phyloP scores from a whole-genome alignment of 2,888 invertebrate genomes.

The Trachelus iudaicus region DNA sequence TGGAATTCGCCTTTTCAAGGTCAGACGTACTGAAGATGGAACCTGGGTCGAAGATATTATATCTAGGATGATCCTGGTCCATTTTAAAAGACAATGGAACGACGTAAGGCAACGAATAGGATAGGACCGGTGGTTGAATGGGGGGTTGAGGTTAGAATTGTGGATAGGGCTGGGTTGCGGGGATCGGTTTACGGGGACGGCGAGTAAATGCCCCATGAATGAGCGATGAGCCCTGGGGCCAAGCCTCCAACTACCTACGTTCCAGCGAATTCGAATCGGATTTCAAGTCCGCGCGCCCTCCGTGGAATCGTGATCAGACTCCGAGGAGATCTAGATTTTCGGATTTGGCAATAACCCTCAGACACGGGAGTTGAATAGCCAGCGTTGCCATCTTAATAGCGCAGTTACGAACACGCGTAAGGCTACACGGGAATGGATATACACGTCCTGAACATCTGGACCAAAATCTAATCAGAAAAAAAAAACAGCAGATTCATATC shows the following conservation, averaged over 20 bases:
- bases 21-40: not conserved
- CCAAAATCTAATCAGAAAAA: not conserved
- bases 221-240: slow-evolving; percentile 61
- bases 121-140: slow-evolving; percentile 46
- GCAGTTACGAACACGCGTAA: not conserved
- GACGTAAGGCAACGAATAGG: slow-evolving; percentile 42
- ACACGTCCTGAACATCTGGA: not conserved
- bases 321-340: slow-evolving; percentile 16
- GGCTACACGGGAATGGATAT: not conserved
- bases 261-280: slow-evolving; percentile 49
- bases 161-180: slow-evolving; percentile 9
- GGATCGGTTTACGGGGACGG: slow-evolving; percentile 57
- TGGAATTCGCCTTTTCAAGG: too few species aligned
- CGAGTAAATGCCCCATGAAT: slow-evolving; percentile 65
- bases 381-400: not conserved
- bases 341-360: not conserved
- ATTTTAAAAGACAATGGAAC: slow-evolving; percentile 55
- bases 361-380: not conserved
- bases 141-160: slow-evolving; percentile 58
- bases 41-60: slow-evolving; percentile 47
- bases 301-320: slow-evolving; percentile 48
- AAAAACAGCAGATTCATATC: not conserved
- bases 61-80: slow-evolving; percentile 55
- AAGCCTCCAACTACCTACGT: slow-evolving; percentile 4
- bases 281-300: slow-evolving; percentile 43